Base-by-base conservation (phyloP, 2,797 vertebrate species). In the Fratercula arctica region DNA sequence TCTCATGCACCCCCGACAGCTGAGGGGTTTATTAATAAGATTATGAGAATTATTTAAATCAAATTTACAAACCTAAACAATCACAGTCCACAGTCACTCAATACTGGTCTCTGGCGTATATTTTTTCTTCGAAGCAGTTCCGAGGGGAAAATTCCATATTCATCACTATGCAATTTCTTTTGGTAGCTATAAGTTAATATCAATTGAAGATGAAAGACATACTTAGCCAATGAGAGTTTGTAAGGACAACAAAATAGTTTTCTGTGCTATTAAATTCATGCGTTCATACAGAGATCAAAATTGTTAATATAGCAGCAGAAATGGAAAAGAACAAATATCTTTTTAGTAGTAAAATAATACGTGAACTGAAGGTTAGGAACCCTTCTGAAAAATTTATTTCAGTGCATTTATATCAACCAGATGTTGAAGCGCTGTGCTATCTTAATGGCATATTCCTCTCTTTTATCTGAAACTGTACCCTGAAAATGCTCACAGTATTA, bases 371-470 rank as follows among this genome's bases (percentile, higher is more conserved):
- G 39, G 80, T 85, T 66, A 45, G 63, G 21, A 24, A 45, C 10
- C 28, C 75, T 41, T 83, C 53, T 26, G 64, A 82, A 92, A 86
- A 86, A 68, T 67, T 50, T 66, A 85, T 82, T 77, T 85, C 59
- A 43, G 33, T 83, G 60, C 51, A 14, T 80, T 76, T 83, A 9
- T 75, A 82, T 81, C 77, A 92, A 50, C 20, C 26, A 81, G 79
- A 26, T 0, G 0, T 37, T 78, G 76, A 77, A 68, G 26, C 56
- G 51, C 75, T 0, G 0, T 48, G 33, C 78, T 89, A 5, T n/a
- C 37, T 73, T 76, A 37, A 0, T 33, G 21, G 10, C 54, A 21
- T 69, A 41, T 75, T 72, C 39, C 51, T 80, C 35, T 63, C 17
- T 59, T 80, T 80, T 39, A 9, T 39, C 66, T 61, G 76, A 70